Percentiles rank a stretch among this genome's conserved stretches.
Conservation (phyloP, 2,797 vertebrate species). For the Lepidocolaptes lacrymiger region DNA sequence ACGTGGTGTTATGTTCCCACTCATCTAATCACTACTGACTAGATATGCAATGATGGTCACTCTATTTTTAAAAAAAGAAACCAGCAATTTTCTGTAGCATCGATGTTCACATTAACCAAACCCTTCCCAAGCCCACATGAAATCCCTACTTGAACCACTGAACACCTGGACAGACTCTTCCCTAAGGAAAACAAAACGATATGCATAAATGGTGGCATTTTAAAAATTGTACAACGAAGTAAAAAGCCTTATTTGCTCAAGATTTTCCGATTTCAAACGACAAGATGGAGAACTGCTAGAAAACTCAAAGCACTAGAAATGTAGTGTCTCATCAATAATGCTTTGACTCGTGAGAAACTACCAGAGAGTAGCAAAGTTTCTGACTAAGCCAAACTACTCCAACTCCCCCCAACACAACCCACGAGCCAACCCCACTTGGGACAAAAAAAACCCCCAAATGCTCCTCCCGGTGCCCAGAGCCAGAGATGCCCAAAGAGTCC, state of each 20-base stretch:
- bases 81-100: not conserved
- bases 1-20: not conserved
- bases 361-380: not conserved
- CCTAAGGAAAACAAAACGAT: not conserved
- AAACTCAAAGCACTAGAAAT: constrained; percentile 30
- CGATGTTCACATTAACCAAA: not conserved
- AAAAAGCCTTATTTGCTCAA: constrained; percentile 66
- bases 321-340: not conserved
- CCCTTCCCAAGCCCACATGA: not conserved
- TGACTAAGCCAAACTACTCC: not conserved
- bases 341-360: constrained; percentile 24
- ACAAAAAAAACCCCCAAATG: constrained; percentile 22
- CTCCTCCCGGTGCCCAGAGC: constrained; percentile 22
- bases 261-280: constrained; percentile 23
- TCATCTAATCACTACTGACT: constrained; percentile 26
- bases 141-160: not conserved
- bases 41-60: not conserved
- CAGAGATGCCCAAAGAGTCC: constrained; percentile 48
- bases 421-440: constrained; percentile 78
- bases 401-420: constrained; percentile 46
- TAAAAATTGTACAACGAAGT: constrained; percentile 59
- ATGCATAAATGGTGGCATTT: constrained; percentile 22
- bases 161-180: not conserved
- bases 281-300: constrained; percentile 38
- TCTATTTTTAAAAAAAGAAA: not conserved